Evolutionary conservation across 1,140 invertebrate species (phyloP).

Genomic region (Cecropterus lyciades): DNA sequence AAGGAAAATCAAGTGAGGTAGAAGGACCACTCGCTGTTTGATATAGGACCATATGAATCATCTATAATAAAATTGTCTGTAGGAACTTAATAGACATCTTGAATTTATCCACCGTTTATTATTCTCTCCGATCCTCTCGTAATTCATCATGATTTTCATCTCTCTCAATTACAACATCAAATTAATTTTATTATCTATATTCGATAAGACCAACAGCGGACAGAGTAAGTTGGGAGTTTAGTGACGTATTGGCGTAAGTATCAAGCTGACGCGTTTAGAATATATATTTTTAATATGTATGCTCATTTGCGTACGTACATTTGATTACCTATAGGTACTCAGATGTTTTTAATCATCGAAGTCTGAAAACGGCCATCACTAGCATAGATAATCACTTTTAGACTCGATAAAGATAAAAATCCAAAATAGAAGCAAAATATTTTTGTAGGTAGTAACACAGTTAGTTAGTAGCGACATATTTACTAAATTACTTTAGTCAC

Average conservation of each 20-base stretch:
- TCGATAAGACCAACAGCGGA: constrained; percentile 54
- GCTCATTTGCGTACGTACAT: no score
- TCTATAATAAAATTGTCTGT: constrained; percentile 27
- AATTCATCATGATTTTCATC: constrained; percentile 55
- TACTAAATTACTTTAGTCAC: no score
- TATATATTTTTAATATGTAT: no score
- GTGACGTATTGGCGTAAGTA: constrained; percentile 23
- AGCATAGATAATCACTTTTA: no score
- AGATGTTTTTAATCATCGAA: no score
- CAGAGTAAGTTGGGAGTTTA: constrained; percentile 31
- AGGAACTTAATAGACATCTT: constrained; percentile 20
- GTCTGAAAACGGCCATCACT: no score
- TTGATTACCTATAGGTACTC: no score
- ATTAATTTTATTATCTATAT: constrained; percentile 57
- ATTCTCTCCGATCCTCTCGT: constrained; percentile 41
- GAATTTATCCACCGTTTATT: constrained; percentile 42
- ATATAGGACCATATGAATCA: constrained; percentile 28
- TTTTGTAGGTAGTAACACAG: no score
- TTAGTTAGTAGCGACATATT: no score
- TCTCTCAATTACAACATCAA: constrained; percentile 51
- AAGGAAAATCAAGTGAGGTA: not conserved
- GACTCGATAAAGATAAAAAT: no score
- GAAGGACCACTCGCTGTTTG: constrained; percentile 24
- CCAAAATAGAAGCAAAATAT: no score
- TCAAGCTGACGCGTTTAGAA: not conserved